These are phyloP conservation scores for Hermetia illucens DNA, from an alignment of 1,140 invertebrate genomes.

Conservation along the genomic window DNA sequence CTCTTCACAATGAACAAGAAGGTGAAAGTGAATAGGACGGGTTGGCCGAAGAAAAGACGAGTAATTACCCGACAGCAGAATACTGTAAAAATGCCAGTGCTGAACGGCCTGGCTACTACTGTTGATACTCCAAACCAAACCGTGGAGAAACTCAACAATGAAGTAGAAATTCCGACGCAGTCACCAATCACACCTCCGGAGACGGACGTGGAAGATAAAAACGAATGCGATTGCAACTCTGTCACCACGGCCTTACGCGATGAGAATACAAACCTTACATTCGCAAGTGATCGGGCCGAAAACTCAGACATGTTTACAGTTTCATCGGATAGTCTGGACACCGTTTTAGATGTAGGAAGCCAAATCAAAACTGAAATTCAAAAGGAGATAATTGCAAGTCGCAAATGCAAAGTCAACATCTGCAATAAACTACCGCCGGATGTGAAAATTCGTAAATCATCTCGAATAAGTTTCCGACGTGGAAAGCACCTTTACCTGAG, in stretches of 20 bases:
- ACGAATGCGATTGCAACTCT: no score
- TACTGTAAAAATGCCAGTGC: no score
- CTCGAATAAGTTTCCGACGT: no score
- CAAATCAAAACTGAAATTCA: not conserved
- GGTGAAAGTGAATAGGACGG: not conserved
- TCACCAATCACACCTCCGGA: not conserved
- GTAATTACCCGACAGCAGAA: not conserved
- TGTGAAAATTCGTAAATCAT: no score
- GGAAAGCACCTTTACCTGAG: no score
- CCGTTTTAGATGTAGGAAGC: constrained; percentile 24
- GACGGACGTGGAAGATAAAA: constrained; percentile 1
- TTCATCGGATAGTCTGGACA: constrained; percentile 26
- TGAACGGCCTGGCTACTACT: no score
- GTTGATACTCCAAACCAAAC: no score
- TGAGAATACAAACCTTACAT: constrained; percentile 23
- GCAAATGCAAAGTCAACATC: not conserved
- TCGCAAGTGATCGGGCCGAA: constrained; percentile 25
- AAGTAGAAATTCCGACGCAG: not conserved
- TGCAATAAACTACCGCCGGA: not conserved
- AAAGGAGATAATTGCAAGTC: not conserved
- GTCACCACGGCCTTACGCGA: constrained; percentile 17
- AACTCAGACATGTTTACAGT: constrained; percentile 29
- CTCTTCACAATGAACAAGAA: not conserved
- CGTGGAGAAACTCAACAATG: not conserved
- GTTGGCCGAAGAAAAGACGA: not conserved